phyloP scores from a whole-genome alignment of 2,888 invertebrate genomes.

The Cartodere bifasciata region DNA sequence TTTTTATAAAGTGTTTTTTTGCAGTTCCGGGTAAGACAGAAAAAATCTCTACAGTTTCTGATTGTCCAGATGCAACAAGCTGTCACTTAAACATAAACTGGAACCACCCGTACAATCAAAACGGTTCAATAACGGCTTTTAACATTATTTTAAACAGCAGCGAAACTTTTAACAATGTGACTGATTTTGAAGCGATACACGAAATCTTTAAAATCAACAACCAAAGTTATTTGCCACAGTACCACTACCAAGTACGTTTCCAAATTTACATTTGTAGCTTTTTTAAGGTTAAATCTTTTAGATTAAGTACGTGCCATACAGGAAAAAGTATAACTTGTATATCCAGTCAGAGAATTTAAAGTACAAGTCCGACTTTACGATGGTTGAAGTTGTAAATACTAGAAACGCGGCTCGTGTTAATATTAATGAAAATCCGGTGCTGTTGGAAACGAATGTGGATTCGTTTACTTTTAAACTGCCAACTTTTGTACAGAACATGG shows the following conservation, averaged over 20 bases:
- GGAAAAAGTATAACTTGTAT: slow-evolving; percentile 24
- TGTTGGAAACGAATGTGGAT: slow-evolving; percentile 20
- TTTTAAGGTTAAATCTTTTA: slow-evolving; percentile 15
- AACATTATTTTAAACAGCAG: slow-evolving; percentile 25
- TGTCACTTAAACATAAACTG: slow-evolving; percentile 29
- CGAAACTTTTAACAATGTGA: slow-evolving; percentile 14
- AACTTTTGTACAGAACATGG: slow-evolving; percentile 21
- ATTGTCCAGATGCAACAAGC: slow-evolving; percentile 20
- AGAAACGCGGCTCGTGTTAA: slow-evolving; percentile 23
- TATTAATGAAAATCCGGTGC: slow-evolving; percentile 25
- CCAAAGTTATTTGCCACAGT: slow-evolving; percentile 20
- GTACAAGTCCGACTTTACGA: slow-evolving; percentile 21
- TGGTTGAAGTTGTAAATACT: slow-evolving; percentile 19
- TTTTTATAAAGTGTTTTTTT: slow-evolving; percentile 9
- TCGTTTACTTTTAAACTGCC: slow-evolving; percentile 24
- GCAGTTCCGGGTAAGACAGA: slow-evolving; percentile 26
- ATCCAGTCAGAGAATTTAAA: slow-evolving; percentile 24
- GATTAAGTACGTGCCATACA: slow-evolving; percentile 28
- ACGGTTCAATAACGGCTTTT: slow-evolving; percentile 27
- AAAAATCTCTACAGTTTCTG: slow-evolving; percentile 25
- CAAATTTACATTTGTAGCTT: neutral
- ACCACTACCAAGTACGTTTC: slow-evolving; percentile 22
- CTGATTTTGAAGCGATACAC: slow-evolving; percentile 18
- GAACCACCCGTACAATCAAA: slow-evolving; percentile 28
- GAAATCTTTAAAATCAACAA: slow-evolving; percentile 23